phyloP scores from a whole-genome alignment of 2,888 invertebrate genomes.

The Acronicta leporina region DNA sequence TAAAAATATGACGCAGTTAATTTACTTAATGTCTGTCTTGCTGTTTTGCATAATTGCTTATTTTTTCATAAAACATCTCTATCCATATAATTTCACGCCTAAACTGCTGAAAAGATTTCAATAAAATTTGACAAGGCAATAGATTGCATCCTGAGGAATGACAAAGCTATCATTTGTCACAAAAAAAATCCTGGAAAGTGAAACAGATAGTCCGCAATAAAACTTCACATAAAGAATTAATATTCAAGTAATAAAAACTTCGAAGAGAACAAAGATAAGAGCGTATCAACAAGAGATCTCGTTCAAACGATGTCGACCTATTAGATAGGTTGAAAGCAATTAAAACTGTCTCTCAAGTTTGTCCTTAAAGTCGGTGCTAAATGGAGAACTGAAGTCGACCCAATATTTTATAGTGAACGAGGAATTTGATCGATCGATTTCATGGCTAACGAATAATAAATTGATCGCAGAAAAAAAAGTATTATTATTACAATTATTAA shows the following conservation, averaged over 20 bases:
- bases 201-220: neutral
- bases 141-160: too few relatives aligned
- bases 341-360: slow-evolving; percentile 73
- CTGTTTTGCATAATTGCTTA: too few relatives aligned
- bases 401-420: slow-evolving; percentile 11
- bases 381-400: slow-evolving; percentile 24
- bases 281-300: slow-evolving; percentile 50
- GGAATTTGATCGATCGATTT: slow-evolving; percentile 15
- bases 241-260: slow-evolving; percentile 29
- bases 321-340: slow-evolving; percentile 71
- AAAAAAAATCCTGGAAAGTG: too few relatives aligned
- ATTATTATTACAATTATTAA: slow-evolving; percentile 1
- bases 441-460: too few relatives aligned
- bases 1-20: too few relatives aligned
- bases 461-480: too few relatives aligned
- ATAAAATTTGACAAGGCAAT: too few relatives aligned
- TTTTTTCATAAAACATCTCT: too few relatives aligned
- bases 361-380: slow-evolving; percentile 48
- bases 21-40: too few relatives aligned
- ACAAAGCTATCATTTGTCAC: too few relatives aligned
- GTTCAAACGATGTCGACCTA: slow-evolving; percentile 58
- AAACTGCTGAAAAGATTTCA: too few relatives aligned
- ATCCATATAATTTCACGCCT: too few relatives aligned
- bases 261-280: slow-evolving; percentile 41
- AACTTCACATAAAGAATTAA: slow-evolving; percentile 10